These are phyloP conservation scores for Octodon degus DNA, from an alignment of 2,113 vertebrate genomes.

Conservation along the genomic window DNA sequence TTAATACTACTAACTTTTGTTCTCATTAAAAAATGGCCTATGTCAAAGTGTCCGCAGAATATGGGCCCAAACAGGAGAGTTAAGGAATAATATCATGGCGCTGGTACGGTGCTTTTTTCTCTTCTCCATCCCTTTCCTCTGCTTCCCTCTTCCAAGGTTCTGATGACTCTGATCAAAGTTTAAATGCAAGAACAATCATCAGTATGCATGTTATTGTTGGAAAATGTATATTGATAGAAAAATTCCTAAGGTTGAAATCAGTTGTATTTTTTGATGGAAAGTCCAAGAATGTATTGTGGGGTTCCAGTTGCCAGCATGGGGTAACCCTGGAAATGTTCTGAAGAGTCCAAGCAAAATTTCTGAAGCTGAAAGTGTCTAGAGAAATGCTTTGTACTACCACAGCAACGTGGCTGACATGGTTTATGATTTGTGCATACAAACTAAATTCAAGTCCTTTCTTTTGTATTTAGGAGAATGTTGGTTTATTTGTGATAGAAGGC, in stretches of 20 bases:
- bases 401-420: slow-evolving; percentile 99
- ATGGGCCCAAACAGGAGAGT: background rate
- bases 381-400: slow-evolving; percentile 97
- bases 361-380: slow-evolving; percentile 96
- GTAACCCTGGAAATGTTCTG: slow-evolving; percentile 99
- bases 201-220: background rate
- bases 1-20: background rate
- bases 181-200: background rate
- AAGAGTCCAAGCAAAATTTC: slow-evolving; percentile 98
- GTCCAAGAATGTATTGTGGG: background rate
- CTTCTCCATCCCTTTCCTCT: background rate
- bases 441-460: background rate
- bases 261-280: background rate
- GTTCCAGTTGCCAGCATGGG: slow-evolving; percentile 93
- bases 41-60: background rate
- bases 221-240: background rate
- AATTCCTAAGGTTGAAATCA: background rate
- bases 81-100: background rate
- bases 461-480: background rate
- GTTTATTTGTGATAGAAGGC: slow-evolving; percentile 31
- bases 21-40: background rate
- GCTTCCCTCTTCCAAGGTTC: background rate
- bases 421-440: slow-evolving; percentile 96
- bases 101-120: background rate
- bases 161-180: slow-evolving; percentile 4